Base-by-base conservation (phyloP, 2,888 invertebrate species). In the Ormyrus labotus region DNA sequence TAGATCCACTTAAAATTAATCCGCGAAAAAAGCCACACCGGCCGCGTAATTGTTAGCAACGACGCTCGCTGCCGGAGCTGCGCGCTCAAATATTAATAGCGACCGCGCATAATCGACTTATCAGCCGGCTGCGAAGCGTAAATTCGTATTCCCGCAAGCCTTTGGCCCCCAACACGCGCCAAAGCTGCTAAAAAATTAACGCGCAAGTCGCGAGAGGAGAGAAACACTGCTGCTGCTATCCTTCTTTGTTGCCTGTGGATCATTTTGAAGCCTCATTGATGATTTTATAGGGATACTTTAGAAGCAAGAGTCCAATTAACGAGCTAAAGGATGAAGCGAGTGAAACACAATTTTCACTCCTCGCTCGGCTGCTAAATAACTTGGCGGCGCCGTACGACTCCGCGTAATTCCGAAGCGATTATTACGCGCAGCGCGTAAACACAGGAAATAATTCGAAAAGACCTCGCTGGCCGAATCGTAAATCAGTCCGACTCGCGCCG, bases 21-120 rank as follows among this genome's bases (percentile, higher is more conserved):
- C 34, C 34, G 10, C 3, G 11, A 5, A 8, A 34, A 53, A 65
- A 48, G 6, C 53, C 19, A 57, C n/a, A 57, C 57, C n/a, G 34
- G 34, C 34, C 34, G 34, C 34, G 10, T n/a, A 69, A 58, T 69
- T 69, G 47, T 13, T 10, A 58, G 58, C 48, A 69, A 57, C 47
- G 8, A 11, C 34, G 7, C 55, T 50, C 70, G 13, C 48, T 0
- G 13, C 19, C 1, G 10, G 19, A 8, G 51, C 13, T n/a, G 13
- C 45, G 34, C n/a, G 61, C 13, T 74, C 34, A 74, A 74, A 74
- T 74, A 74, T 74, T 74, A 74, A 74, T 11, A n/a, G 74, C 65
- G 64, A 65, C 48, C 55, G 19, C 34, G 47, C 47, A 74, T 65
- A 74, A 74, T 65, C 74, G 65, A 74, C 65, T 74, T 65, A 74